Evolutionary conservation across 2,888 invertebrate genomes (phyloP), one percentile per base, ranked within the genome.

Genomic region (Metopia argyrocephala): DNA sequence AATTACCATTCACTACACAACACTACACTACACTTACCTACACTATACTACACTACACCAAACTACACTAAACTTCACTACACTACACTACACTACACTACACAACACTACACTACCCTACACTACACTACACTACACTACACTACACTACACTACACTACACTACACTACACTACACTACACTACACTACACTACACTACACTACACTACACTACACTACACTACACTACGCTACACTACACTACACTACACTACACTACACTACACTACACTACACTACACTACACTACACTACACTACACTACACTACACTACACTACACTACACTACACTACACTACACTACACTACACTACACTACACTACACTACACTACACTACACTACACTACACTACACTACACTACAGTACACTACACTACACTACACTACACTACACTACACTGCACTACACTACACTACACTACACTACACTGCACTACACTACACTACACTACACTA

Each of bases 401-500:
- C 23, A 57, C 57, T 57, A 57, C 23, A 57, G 21, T 57, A 57
- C 23, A 57, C 57, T 57, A 57, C 23, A 57, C 57, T 57, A 20
- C 23, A 57, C 57, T 27, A 20, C 23, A 57, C 57, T 57, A 57
- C 23, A 57, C 57, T 57, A 57, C 23, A 57, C 23, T 20, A 15
- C 23, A 57, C 23, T 20, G 5, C 23, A 57, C 57, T 57, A 20
- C 23, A 57, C 57, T 57, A 57, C 23, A 57, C 57, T 20, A 57
- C 23, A 57, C 57, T 57, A 57, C 23, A 57, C 57, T 57, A 57
- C 23, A 57, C 57, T 57, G 20, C 20, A 57, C 57, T 57, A 57
- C 23, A 57, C 57, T 57, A 57, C 23, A 57, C 57, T 57, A 57
- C 23, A 57, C 57, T 57, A 57, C 23, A 57, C 57, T 57, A 57